Percentiles rank a stretch among this genome's conserved stretches.
These are phyloP conservation scores for Ochropleura leucogaster DNA, from an alignment of 2,888 invertebrate species.

Conservation along the genomic window DNA sequence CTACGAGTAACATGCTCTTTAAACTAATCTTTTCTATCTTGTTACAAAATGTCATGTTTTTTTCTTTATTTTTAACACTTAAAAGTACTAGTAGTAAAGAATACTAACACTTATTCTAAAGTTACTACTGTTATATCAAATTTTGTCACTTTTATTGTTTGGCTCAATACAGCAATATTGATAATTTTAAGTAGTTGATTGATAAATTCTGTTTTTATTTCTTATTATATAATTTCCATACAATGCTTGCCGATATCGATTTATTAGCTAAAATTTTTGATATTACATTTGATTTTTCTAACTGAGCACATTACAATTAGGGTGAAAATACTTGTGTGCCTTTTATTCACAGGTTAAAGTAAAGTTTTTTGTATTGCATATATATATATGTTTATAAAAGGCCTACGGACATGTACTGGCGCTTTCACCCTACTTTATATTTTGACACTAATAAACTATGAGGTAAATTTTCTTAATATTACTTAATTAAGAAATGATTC, in stretches of 20 bases:
- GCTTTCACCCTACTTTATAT: slow-evolving; percentile 53
- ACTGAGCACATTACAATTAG: slow-evolving; percentile 53
- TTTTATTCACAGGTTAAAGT: slow-evolving; percentile 18
- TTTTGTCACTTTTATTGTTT: slow-evolving; percentile 55
- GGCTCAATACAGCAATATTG: slow-evolving; percentile 28
- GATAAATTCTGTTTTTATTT: slow-evolving; percentile 25
- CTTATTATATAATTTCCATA: slow-evolving; percentile 27
- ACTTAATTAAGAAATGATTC: slow-evolving; percentile 38
- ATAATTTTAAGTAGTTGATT: slow-evolving; percentile 45
- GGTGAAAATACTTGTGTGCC: slow-evolving; percentile 44
- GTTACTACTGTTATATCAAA: slow-evolving; percentile 13
- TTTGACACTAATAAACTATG: slow-evolving; percentile 55
- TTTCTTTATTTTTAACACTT: slow-evolving; percentile 29
- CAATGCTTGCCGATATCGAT: slow-evolving; percentile 33
- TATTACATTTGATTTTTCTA: slow-evolving; percentile 33
- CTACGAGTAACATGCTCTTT: slow-evolving; percentile 62
- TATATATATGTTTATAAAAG: slow-evolving; percentile 20
- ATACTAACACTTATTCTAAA: slow-evolving; percentile 34
- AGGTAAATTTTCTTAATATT: slow-evolving; percentile 60
- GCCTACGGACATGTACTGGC: slow-evolving; percentile 33
- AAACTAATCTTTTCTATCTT: slow-evolving; percentile 40
- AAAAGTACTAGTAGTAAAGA: slow-evolving; percentile 41
- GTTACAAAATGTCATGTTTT: slow-evolving; percentile 37
- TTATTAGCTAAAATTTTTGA: slow-evolving; percentile 25
- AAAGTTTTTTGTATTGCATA: slow-evolving; percentile 18